Evolutionary conservation across 2,888 invertebrate genomes (phyloP).

Genomic region (Cerceris ruficornis): DNA sequence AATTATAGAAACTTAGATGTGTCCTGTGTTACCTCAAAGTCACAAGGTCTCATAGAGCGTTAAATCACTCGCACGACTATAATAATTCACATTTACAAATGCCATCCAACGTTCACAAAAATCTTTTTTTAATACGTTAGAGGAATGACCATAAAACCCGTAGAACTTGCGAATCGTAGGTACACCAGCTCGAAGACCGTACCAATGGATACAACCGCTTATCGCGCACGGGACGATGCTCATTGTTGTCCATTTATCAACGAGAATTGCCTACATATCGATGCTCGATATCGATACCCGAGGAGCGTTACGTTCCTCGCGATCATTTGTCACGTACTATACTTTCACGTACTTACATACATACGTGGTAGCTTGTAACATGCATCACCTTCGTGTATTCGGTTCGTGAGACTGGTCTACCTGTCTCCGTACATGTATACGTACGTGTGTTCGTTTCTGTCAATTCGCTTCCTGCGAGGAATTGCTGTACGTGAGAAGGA

Average conservation of each 20-base stretch:
- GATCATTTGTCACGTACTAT: slow-evolving; percentile 21
- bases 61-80: too few species aligned
- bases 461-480: background rate
- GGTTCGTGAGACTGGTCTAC: too few species aligned
- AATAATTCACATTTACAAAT: too few species aligned
- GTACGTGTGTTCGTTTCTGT: background rate
- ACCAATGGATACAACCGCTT: slow-evolving; percentile 4
- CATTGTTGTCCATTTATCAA: slow-evolving; percentile 32
- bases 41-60: too few species aligned
- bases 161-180: slow-evolving; percentile 4
- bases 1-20: too few species aligned
- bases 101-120: too few species aligned
- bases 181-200: slow-evolving; percentile 7
- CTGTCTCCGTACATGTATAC: background rate
- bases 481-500: background rate
- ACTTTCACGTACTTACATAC: slow-evolving; percentile 4
- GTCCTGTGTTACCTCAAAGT: too few species aligned
- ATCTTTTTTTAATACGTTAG: background rate
- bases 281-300: slow-evolving; percentile 19
- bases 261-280: slow-evolving; percentile 26
- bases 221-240: slow-evolving; percentile 17
- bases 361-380: background rate
- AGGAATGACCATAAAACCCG: background rate
- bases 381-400: too few species aligned
- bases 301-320: slow-evolving; percentile 6